Percentiles rank a stretch among this genome's conserved stretches.
These are phyloP conservation scores for Phrynocephalus guinanensis DNA, from an alignment of 2,797 vertebrate genomes.

Conservation along the genomic window DNA sequence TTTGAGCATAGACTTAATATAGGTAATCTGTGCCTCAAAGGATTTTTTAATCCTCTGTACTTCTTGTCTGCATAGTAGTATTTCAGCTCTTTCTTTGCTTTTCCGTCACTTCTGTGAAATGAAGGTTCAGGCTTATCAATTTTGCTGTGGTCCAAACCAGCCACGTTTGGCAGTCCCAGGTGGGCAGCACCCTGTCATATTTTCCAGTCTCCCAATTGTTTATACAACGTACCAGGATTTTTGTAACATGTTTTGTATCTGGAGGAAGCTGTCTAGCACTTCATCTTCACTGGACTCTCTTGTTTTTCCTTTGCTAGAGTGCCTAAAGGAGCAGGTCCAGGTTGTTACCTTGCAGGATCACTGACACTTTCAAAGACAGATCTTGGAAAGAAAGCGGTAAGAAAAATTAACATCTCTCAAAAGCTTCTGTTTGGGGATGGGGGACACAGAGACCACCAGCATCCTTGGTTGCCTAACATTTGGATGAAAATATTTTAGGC, in stretches of 20 bases:
- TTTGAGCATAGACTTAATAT: too few relatives aligned
- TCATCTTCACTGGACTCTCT: background rate
- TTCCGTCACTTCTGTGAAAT: too few relatives aligned
- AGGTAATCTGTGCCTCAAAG: too few relatives aligned
- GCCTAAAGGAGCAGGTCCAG: slow-evolving; percentile 94
- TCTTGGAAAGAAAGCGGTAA: slow-evolving; percentile 97
- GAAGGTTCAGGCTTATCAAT: background rate
- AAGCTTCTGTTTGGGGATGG: slow-evolving; percentile 23
- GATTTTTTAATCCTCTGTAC: too few relatives aligned
- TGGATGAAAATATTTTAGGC: background rate
- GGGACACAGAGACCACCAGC: slow-evolving; percentile 5
- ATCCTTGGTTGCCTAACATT: slow-evolving; percentile 15
- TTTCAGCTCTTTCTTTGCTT: too few relatives aligned
- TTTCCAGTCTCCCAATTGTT: background rate
- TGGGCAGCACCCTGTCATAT: background rate
- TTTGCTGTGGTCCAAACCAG: background rate
- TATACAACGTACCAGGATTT: background rate
- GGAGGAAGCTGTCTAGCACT: background rate
- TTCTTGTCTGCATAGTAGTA: too few relatives aligned
- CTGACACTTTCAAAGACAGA: slow-evolving; percentile 94
- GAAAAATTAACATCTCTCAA: slow-evolving; percentile 1
- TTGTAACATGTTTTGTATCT: background rate
- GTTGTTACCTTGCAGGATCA: slow-evolving; percentile 93
- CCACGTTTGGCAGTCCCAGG: too few relatives aligned
- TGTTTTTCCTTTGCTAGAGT: slow-evolving; percentile 80